A percentile compares a stretch with the other conserved stretches of the same genome.
phyloP scores from a whole-genome alignment of 2,797 vertebrate genomes.

The Nothura maculosa region DNA sequence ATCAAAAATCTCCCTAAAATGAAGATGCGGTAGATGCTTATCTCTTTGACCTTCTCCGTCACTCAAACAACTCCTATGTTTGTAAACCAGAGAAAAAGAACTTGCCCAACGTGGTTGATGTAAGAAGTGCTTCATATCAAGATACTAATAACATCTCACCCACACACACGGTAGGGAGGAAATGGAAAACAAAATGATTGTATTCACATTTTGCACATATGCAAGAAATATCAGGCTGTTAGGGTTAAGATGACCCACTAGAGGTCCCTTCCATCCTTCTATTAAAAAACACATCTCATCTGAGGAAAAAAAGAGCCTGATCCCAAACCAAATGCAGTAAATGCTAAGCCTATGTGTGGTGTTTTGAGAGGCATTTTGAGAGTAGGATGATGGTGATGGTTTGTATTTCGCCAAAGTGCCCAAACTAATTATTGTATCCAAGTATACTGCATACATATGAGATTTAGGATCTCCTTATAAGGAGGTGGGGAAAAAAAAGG shows the following conservation, averaged over 20 bases:
- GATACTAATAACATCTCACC: constrained; percentile 2
- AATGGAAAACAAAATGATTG: neutral
- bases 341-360: neutral
- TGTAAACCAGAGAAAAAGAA: constrained; percentile 19
- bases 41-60: constrained; percentile 39
- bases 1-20: constrained; percentile 20
- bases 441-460: neutral
- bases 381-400: neutral
- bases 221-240: constrained; percentile 68
- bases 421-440: neutral
- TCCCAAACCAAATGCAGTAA: constrained; percentile 56
- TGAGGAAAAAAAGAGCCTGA: constrained; percentile 60
- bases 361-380: neutral
- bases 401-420: constrained; percentile 6
- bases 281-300: constrained; percentile 58
- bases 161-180: neutral
- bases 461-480: neutral
- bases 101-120: constrained; percentile 39
- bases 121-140: constrained; percentile 34
- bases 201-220: neutral
- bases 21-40: neutral
- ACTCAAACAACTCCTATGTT: constrained; percentile 36
- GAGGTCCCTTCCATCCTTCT: constrained; percentile 77
- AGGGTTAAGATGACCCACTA: constrained; percentile 78
- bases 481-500: neutral